phyloP scores from a whole-genome alignment of 1,140 invertebrate genomes.

The Holotrichia oblita region DNA sequence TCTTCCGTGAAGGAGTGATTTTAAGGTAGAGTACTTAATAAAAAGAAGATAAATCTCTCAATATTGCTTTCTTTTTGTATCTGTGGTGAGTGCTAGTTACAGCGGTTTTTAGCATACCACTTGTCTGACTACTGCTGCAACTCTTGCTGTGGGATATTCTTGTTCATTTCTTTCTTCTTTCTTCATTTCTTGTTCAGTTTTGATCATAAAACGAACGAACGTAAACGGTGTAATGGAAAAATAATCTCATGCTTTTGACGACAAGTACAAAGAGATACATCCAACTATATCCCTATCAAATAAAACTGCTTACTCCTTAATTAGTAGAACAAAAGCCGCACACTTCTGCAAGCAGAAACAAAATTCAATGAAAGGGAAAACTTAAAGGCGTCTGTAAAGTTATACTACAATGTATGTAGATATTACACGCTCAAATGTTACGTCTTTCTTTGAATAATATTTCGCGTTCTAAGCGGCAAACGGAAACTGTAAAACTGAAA shows the following conservation, averaged over 20 bases:
- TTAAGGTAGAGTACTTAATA: background rate
- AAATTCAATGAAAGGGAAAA: background rate
- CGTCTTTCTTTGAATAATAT: conserved; percentile 20
- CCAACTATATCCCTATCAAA: too few species aligned
- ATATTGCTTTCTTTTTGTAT: background rate
- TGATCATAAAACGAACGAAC: too few species aligned
- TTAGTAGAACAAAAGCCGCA: background rate
- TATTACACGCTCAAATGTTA: conserved; percentile 27
- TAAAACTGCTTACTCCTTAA: background rate
- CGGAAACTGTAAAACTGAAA: conserved; percentile 31
- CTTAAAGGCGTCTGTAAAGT: background rate
- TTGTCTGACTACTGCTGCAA: too few species aligned
- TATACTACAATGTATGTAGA: conserved; percentile 2
- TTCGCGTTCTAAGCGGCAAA: background rate
- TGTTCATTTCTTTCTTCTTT: too few species aligned
- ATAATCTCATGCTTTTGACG: too few species aligned
- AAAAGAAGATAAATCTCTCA: background rate
- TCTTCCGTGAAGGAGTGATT: background rate
- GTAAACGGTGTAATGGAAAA: too few species aligned
- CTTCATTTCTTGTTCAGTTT: too few species aligned
- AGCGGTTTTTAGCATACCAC: too few species aligned
- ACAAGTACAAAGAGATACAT: too few species aligned
- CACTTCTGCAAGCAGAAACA: background rate
- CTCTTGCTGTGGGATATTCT: too few species aligned
- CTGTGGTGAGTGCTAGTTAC: too few species aligned